Evolutionary conservation across 1,140 invertebrate genomes (phyloP).

Genomic region (Glossosoma conforme): DNA sequence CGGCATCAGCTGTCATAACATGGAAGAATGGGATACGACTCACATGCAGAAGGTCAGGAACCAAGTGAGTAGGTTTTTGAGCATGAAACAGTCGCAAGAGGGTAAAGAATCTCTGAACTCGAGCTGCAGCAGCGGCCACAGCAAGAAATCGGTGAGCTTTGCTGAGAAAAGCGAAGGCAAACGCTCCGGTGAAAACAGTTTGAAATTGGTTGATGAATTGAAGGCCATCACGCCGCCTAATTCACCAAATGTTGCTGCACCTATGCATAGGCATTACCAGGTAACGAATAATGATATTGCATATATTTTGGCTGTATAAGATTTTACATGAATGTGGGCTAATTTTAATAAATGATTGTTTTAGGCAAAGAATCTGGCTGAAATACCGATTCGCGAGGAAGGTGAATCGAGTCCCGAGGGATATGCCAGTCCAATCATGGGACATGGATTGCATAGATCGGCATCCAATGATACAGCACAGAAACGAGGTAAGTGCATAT

Average conservation of each 20-base stretch:
- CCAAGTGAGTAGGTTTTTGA: conserved; percentile 62
- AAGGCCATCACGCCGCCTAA: conserved; percentile 60
- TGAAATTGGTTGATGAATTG: conserved; percentile 41
- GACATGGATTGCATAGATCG: conserved; percentile 33
- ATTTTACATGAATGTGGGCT: conserved; percentile 8
- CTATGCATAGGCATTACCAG: conserved; percentile 51
- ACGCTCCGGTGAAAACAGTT: conserved; percentile 33
- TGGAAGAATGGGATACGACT: conserved; percentile 60
- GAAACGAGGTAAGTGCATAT: conserved; percentile 45
- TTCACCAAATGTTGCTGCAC: conserved; percentile 61
- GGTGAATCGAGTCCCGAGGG: conserved; percentile 55
- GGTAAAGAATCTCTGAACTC: conserved; percentile 63
- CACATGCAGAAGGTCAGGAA: conserved; percentile 62
- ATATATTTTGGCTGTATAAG: conserved; percentile 31
- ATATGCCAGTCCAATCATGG: conserved; percentile 48
- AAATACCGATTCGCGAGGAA: conserved; percentile 58
- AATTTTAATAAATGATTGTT: conserved; percentile 9
- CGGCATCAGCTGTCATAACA: conserved; percentile 61
- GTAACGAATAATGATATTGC: conserved; percentile 46
- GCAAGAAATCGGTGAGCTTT: conserved; percentile 54
- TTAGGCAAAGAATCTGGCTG: conserved; percentile 53
- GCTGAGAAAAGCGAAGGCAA: conserved; percentile 44
- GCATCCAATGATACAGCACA: conserved; percentile 42
- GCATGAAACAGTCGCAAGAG: conserved; percentile 61
- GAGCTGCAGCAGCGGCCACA: conserved; percentile 61